A percentile compares a stretch with the other conserved stretches of the same genome.
Conservation (phyloP, 2,888 invertebrate species). For the Deilephila porcellus region DNA sequence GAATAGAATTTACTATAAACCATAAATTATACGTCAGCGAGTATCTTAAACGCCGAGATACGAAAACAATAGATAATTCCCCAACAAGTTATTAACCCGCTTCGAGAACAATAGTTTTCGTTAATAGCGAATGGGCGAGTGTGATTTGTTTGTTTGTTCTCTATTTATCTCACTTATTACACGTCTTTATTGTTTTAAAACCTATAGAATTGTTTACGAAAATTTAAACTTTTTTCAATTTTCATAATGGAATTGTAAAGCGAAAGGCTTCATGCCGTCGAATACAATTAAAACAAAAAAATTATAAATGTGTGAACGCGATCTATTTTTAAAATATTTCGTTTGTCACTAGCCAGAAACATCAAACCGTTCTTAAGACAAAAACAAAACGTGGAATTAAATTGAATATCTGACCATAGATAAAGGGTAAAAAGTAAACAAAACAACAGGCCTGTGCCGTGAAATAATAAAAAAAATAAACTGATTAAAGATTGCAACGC, state of each 20-base stretch:
- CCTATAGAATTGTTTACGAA: background rate
- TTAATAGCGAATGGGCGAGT: constrained; percentile 38
- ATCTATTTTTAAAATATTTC: too few relatives aligned
- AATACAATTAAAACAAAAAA: too few relatives aligned
- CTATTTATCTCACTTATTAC: background rate
- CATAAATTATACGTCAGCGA: constrained; percentile 4
- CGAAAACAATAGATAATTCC: constrained; percentile 69
- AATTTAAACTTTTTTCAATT: background rate
- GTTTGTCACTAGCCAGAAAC: too few relatives aligned
- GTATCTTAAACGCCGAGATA: background rate
- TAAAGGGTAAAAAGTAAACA: constrained; percentile 41
- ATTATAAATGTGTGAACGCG: too few relatives aligned
- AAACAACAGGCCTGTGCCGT: constrained; percentile 47
- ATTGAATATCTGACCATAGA: constrained; percentile 23
- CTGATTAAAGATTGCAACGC: constrained; percentile 79
- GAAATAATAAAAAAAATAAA: constrained; percentile 55
- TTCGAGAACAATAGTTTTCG: constrained; percentile 57
- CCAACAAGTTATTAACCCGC: constrained; percentile 54
- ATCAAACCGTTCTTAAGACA: background rate
- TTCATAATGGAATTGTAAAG: background rate
- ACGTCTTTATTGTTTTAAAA: background rate
- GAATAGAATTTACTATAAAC: background rate
- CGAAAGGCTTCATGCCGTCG: background rate
- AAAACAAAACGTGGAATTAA: background rate
- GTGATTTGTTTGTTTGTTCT: constrained; percentile 20